Percentiles rank a stretch among this genome's conserved stretches.
These are phyloP conservation scores for zebrafish (Danio rerio) DNA, from an alignment of 2,113 vertebrate species.

Conservation along the genomic window DNA sequence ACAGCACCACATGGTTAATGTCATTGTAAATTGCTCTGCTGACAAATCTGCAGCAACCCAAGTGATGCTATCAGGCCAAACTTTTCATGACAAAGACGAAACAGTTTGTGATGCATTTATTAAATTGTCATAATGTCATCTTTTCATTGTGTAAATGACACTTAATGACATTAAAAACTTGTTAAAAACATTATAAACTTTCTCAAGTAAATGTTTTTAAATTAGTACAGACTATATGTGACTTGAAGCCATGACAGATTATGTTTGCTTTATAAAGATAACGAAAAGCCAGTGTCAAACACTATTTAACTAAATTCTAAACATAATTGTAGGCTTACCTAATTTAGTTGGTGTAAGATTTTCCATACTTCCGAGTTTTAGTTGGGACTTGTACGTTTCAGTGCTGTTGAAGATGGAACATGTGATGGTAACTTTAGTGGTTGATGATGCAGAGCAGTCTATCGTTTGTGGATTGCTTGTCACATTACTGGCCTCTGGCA, in stretches of 20 bases:
- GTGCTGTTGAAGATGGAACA: slow-evolving; percentile 39
- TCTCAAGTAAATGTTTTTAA: neutral
- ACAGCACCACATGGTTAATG: no score
- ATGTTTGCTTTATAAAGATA: neutral
- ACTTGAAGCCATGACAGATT: neutral
- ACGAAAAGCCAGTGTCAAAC: neutral
- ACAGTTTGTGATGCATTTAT: no score
- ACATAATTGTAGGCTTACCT: neutral
- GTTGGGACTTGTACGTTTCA: neutral
- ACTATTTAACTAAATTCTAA: neutral
- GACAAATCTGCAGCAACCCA: no score
- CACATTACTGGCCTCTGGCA: slow-evolving; percentile 66
- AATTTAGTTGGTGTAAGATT: neutral
- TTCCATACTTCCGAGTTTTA: neutral
- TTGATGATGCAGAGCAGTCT: slow-evolving; percentile 3
- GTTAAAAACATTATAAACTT: neutral
- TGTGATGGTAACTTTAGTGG: rapidly evolving
- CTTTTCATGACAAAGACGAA: no score
- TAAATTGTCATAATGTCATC: no score
- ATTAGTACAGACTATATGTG: neutral
- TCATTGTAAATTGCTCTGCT: no score
- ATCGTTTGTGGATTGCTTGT: slow-evolving; percentile 17
- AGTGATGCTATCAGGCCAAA: no score
- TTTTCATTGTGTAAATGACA: no score
- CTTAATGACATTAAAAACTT: no score